Base-by-base conservation (phyloP, 2,113 vertebrate genomes). In the Phasianus colchicus region DNA sequence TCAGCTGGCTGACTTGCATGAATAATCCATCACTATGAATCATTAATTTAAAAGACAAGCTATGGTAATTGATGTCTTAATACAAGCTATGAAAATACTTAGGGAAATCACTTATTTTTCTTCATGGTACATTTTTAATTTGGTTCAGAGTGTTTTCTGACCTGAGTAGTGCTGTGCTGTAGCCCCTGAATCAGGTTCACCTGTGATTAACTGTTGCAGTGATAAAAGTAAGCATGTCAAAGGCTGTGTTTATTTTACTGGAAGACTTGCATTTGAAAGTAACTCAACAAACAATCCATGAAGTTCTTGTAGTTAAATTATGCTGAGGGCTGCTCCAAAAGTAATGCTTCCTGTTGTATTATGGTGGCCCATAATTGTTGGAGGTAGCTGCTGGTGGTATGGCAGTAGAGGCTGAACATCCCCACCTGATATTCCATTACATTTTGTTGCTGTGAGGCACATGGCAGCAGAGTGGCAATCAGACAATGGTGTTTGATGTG, bases 21-120 rank as follows among this genome's bases (percentile, higher is more conserved):
- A 97, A 96, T 97, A 96, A 97, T 96, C 94, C 89, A 91, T 97
- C 94, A 89, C 87, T 90, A 85, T 85, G 92, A 96, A 95, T 96
- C 86, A 95, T 95, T 97, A 97, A 92, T 83, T 89, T 96, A 86
- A 78, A 79, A 96, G 84, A 96, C 95, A 95, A 88, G 95, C 86
- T 82, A 73, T 72, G 80, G 93, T 96, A 97, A 97, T 97, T 96
- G 94, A 94, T 95, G 60, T 97, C 81, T 94, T 97, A 94, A 95
- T 96, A 85, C 60, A 94, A 90, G 93, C 90, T 94, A 83, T 96
- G 79, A 83, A 89, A 95, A 88, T 90, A 70, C 91, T 97, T 63
- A 38, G 87, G 83, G 83, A 94, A 95, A 77, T 96, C 8, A 24
- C 77, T 89, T 92, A 50, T 89, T 95, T 95, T 42, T 88, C 81